Evolutionary conservation across 2,888 invertebrate genomes (phyloP).

Genomic region (Uropetala carovei): DNA sequence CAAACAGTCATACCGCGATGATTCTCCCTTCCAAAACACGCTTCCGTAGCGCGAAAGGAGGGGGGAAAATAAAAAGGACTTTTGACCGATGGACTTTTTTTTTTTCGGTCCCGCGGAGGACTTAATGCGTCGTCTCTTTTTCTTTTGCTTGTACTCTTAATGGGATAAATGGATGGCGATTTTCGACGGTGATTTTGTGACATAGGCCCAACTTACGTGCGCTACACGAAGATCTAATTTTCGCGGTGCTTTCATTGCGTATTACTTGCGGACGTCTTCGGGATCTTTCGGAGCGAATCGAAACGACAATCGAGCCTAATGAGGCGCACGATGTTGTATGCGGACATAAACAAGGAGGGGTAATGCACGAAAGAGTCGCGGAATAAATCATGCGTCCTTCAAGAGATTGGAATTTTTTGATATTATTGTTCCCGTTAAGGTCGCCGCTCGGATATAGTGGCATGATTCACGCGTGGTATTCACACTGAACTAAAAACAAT

Average conservation of each 20-base stretch:
- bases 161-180: neutral
- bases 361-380: neutral
- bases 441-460: no score
- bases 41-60: neutral
- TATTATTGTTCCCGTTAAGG: no score
- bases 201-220: neutral
- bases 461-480: no score
- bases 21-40: neutral
- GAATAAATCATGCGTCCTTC: no score
- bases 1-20: constrained; percentile 20
- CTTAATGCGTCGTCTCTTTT: neutral
- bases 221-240: neutral
- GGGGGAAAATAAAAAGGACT: no score
- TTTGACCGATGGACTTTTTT: no score
- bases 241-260: neutral
- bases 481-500: no score
- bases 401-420: no score
- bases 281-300: neutral
- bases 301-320: neutral
- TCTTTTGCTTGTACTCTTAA: constrained; percentile 3
- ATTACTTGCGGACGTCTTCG: neutral
- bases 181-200: neutral
- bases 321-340: neutral
- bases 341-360: neutral
- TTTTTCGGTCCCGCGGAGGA: no score